Conservation (phyloP, 2,113 vertebrate species). For the Lycaon pictus region DNA sequence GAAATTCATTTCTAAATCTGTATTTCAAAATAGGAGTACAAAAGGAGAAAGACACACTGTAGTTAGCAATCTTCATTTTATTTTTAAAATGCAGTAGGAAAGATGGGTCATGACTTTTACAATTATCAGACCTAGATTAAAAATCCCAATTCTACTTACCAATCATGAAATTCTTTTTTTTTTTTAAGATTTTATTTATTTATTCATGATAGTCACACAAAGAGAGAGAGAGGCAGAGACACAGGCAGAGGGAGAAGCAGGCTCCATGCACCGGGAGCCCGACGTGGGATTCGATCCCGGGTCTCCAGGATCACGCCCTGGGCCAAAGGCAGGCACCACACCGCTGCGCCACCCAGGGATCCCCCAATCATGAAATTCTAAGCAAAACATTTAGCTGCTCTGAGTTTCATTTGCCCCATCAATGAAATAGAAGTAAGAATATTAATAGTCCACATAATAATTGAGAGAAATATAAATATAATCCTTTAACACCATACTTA, state of each 20-base stretch:
- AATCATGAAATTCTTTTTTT: neutral
- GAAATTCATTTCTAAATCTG: neutral
- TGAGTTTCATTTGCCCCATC: neutral
- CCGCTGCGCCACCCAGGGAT: too few species aligned
- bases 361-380: neutral
- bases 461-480: neutral
- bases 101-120: neutral
- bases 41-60: neutral
- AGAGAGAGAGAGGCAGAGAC: too few species aligned
- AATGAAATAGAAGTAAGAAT: neutral
- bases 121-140: neutral
- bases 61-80: neutral
- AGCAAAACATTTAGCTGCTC: neutral
- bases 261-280: too few species aligned
- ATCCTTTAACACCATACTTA: neutral
- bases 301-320: too few species aligned
- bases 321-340: too few species aligned
- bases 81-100: neutral
- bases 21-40: neutral
- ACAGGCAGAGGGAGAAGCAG: too few species aligned
- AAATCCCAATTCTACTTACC: neutral
- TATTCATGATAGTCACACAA: too few species aligned
- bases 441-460: neutral
- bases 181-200: too few species aligned
- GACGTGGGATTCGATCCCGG: too few species aligned